Evolutionary conservation across 2,797 vertebrate species (phyloP).

Genomic region (Tangara arthus): DNA sequence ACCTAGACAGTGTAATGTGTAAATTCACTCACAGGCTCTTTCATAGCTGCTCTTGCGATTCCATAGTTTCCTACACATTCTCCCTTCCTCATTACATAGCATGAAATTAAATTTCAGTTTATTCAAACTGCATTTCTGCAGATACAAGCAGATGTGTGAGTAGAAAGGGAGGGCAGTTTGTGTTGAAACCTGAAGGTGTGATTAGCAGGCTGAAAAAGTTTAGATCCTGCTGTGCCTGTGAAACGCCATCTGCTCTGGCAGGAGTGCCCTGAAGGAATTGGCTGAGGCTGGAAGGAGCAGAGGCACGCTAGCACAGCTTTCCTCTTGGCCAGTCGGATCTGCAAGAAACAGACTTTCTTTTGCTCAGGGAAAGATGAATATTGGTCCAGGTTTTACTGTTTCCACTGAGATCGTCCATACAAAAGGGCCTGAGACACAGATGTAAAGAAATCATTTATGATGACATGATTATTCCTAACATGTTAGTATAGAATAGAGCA

Average conservation of each 20-base stretch:
- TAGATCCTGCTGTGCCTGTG: background rate
- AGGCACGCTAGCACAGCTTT: background rate
- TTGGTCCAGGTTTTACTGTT: background rate
- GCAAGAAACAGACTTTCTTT: background rate
- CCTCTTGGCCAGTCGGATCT: background rate
- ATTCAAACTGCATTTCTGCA: background rate
- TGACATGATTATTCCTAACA: background rate
- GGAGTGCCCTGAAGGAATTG: background rate
- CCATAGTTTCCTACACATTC: too few species aligned
- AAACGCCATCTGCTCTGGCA: slow-evolving; percentile 18
- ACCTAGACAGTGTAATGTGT: background rate
- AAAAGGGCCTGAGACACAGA: background rate
- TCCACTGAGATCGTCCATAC: background rate
- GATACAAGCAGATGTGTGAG: background rate
- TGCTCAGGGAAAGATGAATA: background rate
- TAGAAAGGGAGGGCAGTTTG: background rate
- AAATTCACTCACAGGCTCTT: background rate
- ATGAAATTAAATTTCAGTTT: background rate
- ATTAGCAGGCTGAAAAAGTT: background rate
- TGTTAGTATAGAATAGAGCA: background rate
- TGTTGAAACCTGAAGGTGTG: background rate
- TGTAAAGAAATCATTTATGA: background rate
- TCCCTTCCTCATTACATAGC: background rate
- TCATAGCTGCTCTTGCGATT: background rate
- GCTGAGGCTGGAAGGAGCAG: background rate